Conservation (phyloP, 2,113 vertebrate species). For the human (Homo sapiens) region DNA sequence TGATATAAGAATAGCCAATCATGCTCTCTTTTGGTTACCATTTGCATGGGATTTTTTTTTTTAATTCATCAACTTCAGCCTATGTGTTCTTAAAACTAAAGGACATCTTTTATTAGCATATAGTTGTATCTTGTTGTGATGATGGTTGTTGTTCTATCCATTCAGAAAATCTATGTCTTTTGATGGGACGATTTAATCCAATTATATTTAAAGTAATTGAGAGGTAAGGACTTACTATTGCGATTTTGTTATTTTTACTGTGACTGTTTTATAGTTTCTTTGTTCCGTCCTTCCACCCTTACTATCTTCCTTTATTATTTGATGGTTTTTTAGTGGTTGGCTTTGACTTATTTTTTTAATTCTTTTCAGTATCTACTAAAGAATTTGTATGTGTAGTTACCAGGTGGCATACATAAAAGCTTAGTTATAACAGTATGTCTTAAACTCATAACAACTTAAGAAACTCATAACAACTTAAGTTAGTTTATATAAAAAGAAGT, state of each 20-base stretch:
- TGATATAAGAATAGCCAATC: no score
- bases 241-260: neutral
- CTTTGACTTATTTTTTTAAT: neutral
- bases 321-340: neutral
- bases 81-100: neutral
- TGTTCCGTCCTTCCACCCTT: neutral
- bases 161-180: no score
- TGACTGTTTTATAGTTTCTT: neutral
- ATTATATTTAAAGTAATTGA: neutral
- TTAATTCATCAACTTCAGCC: no score
- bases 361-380: neutral
- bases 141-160: no score
- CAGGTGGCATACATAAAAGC: neutral
- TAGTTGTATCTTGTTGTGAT: no score
- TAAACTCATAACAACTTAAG: neutral
- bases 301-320: neutral
- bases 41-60: neutral
- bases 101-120: no score
- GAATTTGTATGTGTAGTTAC: neutral
- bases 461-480: neutral
- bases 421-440: neutral
- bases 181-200: no score
- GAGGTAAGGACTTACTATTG: neutral
- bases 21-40: no score
- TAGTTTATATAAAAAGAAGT: neutral